Percentiles rank a stretch among this genome's conserved stretches.
Conservation (phyloP, 2,888 invertebrate species). For the Leucophora obtusa region DNA sequence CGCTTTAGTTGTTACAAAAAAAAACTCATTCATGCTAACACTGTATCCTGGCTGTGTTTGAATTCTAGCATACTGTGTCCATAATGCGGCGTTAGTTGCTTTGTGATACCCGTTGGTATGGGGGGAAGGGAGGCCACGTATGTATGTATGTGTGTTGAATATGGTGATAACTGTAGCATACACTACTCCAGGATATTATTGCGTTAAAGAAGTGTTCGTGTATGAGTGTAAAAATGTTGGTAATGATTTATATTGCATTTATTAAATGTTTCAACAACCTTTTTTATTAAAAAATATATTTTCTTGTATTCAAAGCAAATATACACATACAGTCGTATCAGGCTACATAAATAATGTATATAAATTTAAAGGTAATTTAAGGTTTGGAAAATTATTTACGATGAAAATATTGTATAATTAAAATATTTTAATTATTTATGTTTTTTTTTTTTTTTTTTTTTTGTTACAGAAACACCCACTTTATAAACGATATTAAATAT, state of each 20-base stretch:
- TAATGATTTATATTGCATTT: constrained; percentile 78
- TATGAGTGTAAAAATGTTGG: constrained; percentile 66
- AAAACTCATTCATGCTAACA: not conserved
- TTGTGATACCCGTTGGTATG: constrained; percentile 9
- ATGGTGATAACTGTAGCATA: constrained; percentile 34
- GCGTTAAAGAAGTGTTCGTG: constrained; percentile 22
- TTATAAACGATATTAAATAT: no score
- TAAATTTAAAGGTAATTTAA: constrained; percentile 17
- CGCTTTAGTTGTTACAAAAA: constrained; percentile 52
- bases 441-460: no score
- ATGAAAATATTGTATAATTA: constrained; percentile 59
- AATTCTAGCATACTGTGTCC: not conserved
- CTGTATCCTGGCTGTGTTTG: not conserved
- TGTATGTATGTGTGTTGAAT: constrained; percentile 6
- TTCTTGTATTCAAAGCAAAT: constrained; percentile 30
- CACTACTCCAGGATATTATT: constrained; percentile 3
- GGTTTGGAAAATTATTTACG: constrained; percentile 47
- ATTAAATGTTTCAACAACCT: constrained; percentile 77
- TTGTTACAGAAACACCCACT: no score
- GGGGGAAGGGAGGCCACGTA: not conserved
- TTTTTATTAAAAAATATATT: constrained; percentile 49
- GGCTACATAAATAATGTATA: constrained; percentile 7
- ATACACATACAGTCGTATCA: not conserved
- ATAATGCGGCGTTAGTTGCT: constrained; percentile 26
- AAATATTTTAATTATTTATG: constrained; percentile 63